phyloP scores from a whole-genome alignment of 2,888 invertebrate genomes.

The Rapana venosa region DNA sequence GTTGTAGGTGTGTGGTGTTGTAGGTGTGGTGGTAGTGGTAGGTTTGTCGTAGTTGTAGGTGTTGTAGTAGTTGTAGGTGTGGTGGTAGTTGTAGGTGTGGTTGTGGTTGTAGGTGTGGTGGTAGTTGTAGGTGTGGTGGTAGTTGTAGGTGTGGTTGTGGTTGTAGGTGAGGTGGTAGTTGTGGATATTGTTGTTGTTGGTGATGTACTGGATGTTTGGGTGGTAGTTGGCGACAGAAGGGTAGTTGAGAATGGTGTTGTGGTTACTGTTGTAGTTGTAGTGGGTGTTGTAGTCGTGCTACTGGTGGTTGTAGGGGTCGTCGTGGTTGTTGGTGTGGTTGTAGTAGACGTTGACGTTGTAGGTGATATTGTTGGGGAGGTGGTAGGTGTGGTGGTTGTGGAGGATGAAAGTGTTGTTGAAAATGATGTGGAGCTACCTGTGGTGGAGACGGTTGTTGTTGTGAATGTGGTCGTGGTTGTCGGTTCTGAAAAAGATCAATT shows the following conservation, averaged over 20 bases:
- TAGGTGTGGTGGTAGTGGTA: not conserved
- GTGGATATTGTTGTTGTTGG: not conserved
- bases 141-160: not conserved
- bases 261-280: not conserved
- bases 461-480: not conserved
- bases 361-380: not conserved
- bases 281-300: not conserved
- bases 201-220: not conserved
- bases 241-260: not conserved
- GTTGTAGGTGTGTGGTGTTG: not conserved
- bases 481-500: too few relatives aligned
- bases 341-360: not conserved
- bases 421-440: not conserved
- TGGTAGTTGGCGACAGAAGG: not conserved
- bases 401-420: not conserved
- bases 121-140: not conserved
- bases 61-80: slow-evolving; percentile 9
- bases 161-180: not conserved
- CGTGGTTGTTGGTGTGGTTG: not conserved
- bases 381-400: not conserved
- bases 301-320: not conserved
- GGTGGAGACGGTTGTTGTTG: not conserved
- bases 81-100: not conserved
- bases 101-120: not conserved
- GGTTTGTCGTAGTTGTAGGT: not conserved